Evolutionary conservation across 2,113 vertebrate species (phyloP).

Genomic region (Gallinago undulata): DNA sequence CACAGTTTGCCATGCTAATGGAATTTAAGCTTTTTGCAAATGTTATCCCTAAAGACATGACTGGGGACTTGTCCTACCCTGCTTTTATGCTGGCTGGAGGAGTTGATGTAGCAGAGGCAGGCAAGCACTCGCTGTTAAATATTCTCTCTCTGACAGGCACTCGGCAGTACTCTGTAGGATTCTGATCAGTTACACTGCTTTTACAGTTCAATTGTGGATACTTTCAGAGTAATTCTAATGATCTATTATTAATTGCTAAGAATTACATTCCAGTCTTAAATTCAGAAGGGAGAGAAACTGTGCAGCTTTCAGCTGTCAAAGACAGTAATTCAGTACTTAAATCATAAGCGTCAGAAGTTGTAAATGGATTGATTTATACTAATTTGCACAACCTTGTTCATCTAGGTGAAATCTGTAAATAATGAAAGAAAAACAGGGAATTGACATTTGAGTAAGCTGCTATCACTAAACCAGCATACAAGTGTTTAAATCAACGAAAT

Average conservation of each 20-base stretch:
- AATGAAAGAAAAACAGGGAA: neutral
- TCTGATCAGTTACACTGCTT: neutral
- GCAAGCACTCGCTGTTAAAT: neutral
- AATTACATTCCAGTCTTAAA: constrained; percentile 38
- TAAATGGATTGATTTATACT: constrained; percentile 35
- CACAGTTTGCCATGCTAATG: neutral
- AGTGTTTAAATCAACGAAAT: neutral
- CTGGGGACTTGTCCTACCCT: neutral
- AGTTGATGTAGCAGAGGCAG: neutral
- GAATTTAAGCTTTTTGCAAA: neutral
- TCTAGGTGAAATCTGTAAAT: constrained; percentile 1
- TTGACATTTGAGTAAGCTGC: neutral
- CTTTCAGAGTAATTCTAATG: constrained; percentile 47
- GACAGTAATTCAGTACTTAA: constrained; percentile 24
- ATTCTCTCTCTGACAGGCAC: neutral
- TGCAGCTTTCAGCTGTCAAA: constrained; percentile 30
- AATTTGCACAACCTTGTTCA: constrained; percentile 13
- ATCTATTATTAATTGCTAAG: constrained; percentile 52
- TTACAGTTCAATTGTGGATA: constrained; percentile 17
- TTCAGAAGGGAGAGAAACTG: neutral
- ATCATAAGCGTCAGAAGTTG: neutral
- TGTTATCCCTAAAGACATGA: neutral
- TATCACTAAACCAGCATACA: neutral
- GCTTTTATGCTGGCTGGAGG: neutral
- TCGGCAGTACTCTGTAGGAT: neutral